Conservation (phyloP, 2,113 vertebrate genomes). For the Elanoides forficatus region DNA sequence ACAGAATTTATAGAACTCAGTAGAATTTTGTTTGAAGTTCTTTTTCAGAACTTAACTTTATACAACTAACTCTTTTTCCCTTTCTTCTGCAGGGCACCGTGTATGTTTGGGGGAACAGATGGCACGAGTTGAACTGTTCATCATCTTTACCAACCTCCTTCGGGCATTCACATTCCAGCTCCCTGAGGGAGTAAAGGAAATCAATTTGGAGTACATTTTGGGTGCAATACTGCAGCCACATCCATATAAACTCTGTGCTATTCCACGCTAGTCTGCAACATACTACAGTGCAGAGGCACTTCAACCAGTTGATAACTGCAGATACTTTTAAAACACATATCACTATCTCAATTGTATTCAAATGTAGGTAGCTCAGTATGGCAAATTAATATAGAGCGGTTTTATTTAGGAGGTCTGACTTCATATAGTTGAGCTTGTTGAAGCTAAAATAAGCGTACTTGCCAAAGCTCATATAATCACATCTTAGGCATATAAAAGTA, state of each 20-base stretch:
- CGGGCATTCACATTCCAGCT: conserved; percentile 56
- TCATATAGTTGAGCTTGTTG: background rate
- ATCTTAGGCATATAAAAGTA: background rate
- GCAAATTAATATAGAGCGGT: background rate
- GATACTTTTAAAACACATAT: background rate
- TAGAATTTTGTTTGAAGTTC: background rate
- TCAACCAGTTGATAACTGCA: background rate
- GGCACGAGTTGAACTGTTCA: conserved; percentile 64
- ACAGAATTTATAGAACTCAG: background rate
- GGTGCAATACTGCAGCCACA: conserved; percentile 50
- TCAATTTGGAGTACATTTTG: background rate
- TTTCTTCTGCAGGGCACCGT: conserved; percentile 35
- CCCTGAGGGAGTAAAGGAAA: conserved; percentile 1
- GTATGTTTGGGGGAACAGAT: conserved; percentile 58
- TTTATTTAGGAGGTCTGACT: background rate
- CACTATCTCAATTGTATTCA: background rate
- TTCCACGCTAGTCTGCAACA: background rate
- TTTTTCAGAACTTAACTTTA: background rate
- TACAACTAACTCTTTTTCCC: background rate
- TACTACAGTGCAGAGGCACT: background rate
- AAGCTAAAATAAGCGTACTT: background rate
- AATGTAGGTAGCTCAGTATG: background rate
- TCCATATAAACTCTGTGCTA: conserved; percentile 44
- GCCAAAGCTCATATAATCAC: background rate
- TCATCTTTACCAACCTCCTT: conserved; percentile 61